A percentile compares a stretch with the other conserved stretches of the same genome.
These are phyloP conservation scores for Oreochromis mossambicus DNA, from an alignment of 2,797 vertebrate genomes.

Conservation along the genomic window DNA sequence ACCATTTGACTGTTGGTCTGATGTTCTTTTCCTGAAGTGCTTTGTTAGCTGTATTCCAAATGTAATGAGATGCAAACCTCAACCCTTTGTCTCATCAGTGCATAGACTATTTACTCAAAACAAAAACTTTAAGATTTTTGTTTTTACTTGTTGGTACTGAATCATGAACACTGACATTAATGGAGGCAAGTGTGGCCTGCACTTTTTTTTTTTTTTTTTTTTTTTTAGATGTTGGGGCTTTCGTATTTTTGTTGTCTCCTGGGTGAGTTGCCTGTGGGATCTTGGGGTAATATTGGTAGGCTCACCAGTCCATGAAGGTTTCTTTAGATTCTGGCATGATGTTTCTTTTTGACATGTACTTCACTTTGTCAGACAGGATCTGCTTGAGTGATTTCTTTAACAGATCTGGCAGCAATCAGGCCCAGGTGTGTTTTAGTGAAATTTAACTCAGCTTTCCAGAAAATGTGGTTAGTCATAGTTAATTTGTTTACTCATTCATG, in stretches of 20 bases:
- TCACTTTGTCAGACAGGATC: neutral
- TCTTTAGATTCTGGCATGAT: neutral
- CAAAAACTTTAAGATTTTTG: fast-evolving
- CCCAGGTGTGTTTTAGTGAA: neutral
- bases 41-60: fast-evolving
- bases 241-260: neutral
- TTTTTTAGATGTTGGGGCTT: neutral
- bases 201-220: fast-evolving
- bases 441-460: neutral
- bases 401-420: neutral
- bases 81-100: neutral
- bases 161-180: neutral
- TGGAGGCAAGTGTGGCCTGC: neutral
- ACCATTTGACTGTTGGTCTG: neutral
- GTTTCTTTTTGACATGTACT: neutral
- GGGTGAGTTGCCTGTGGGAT: neutral
- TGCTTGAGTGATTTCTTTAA: neutral
- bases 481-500: neutral
- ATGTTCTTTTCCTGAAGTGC: neutral
- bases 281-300: neutral
- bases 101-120: neutral
- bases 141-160: neutral
- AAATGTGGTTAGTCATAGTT: neutral
- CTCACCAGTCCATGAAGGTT: fast-evolving
- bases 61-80: neutral